Conservation (phyloP, 2,797 vertebrate genomes). For the Helarctos malayanus region DNA sequence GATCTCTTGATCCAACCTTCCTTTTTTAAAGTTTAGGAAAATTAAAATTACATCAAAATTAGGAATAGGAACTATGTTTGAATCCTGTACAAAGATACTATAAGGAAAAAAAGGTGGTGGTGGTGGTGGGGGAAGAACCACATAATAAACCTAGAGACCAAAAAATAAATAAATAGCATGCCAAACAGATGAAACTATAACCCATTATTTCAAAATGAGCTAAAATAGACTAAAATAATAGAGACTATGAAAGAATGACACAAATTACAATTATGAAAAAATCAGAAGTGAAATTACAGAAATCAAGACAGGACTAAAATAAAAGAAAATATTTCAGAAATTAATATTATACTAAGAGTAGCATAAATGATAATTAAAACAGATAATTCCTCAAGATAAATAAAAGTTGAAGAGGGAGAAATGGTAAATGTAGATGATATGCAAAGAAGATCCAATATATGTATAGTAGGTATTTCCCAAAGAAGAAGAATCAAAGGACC, state of each 20-base stretch:
- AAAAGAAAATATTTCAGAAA: background rate
- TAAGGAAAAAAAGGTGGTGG: background rate
- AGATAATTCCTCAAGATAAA: background rate
- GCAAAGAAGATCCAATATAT: background rate
- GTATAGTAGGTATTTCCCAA: background rate
- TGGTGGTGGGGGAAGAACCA: too few species aligned
- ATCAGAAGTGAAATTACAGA: background rate
- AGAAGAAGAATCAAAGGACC: background rate
- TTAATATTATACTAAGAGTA: background rate
- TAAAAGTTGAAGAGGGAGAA: background rate
- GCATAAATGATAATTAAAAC: background rate
- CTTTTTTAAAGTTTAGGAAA: background rate
- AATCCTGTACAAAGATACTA: background rate
- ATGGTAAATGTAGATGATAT: background rate
- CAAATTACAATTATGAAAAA: background rate
- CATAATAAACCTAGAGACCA: background rate
- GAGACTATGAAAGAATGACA: background rate
- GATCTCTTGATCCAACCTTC: background rate
- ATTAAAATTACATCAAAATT: background rate
- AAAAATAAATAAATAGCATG: background rate
- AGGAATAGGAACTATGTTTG: background rate
- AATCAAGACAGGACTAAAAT: background rate
- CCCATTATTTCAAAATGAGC: background rate
- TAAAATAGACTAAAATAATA: background rate
- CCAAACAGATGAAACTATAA: background rate